phyloP scores from a whole-genome alignment of 2,888 invertebrate species.

The Luperina testacea region DNA sequence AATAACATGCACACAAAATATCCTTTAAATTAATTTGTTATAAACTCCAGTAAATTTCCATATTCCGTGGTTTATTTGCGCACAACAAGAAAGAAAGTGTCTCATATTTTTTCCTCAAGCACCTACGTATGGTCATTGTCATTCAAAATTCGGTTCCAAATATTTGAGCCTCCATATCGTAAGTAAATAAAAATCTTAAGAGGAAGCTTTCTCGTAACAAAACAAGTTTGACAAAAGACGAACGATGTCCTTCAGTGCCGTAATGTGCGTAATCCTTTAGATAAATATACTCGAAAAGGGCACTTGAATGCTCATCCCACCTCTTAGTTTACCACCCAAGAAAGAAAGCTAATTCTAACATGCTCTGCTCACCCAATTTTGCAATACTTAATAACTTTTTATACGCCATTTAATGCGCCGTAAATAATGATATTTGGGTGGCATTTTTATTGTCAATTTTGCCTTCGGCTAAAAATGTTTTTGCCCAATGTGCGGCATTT shows the following conservation, averaged over 20 bases:
- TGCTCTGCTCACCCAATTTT: conserved; percentile 72
- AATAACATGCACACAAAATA: background rate
- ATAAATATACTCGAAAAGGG: conserved; percentile 82
- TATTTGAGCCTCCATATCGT: conserved; percentile 57
- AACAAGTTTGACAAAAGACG: conserved; percentile 75
- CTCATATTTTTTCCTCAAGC: conserved; percentile 25
- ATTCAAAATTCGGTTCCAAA: conserved; percentile 59
- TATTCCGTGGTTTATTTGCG: background rate
- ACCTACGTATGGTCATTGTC: conserved; percentile 40
- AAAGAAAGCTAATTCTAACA: conserved; percentile 62
- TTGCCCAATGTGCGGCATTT: conserved; percentile 65
- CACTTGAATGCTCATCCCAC: conserved; percentile 73
- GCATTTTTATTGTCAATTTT: conserved; percentile 70
- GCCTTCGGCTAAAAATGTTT: conserved; percentile 43
- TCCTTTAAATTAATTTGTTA: background rate
- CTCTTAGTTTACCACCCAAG: conserved; percentile 79
- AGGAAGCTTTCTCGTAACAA: conserved; percentile 73
- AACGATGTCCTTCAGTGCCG: conserved; percentile 68
- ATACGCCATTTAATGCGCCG: conserved; percentile 65
- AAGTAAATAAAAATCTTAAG: conserved; percentile 65
- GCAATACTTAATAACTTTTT: conserved; percentile 67
- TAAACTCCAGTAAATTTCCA: background rate
- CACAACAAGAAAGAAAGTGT: conserved; percentile 32
- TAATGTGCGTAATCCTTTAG: conserved; percentile 87
- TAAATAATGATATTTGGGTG: conserved; percentile 75